phyloP scores from a whole-genome alignment of 2,797 vertebrate genomes.

The Gephyroberyx darwinii region DNA sequence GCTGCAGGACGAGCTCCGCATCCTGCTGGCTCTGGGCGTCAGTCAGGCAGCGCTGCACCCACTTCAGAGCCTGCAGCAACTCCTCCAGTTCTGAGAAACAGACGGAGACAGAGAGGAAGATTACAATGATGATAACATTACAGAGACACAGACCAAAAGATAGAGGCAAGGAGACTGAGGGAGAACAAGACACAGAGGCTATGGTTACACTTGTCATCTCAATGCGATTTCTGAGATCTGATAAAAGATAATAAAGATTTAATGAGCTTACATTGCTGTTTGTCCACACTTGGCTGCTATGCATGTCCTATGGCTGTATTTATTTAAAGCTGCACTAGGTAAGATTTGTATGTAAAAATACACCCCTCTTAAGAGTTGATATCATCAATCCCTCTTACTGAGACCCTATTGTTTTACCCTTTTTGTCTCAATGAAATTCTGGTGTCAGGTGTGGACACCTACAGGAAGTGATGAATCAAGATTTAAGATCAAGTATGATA shows the following conservation, averaged over 20 bases:
- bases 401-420: too few relatives aligned
- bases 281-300: background rate
- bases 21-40: slow-evolving; percentile 95
- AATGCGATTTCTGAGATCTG: background rate
- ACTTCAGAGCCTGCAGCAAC: slow-evolving; percentile 88
- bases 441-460: too few relatives aligned
- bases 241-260: background rate
- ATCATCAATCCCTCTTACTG: too few relatives aligned
- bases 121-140: background rate
- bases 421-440: too few relatives aligned
- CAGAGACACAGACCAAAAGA: slow-evolving; percentile 7
- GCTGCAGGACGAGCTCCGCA: slow-evolving; percentile 86
- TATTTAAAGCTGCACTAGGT: too few relatives aligned
- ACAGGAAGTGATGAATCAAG: too few relatives aligned
- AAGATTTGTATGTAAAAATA: too few relatives aligned
- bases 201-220: background rate
- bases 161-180: background rate
- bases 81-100: slow-evolving; percentile 88
- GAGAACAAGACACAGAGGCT: background rate
- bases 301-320: background rate
- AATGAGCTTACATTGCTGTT: background rate
- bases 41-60: slow-evolving; percentile 84
- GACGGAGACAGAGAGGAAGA: slow-evolving; percentile 23
- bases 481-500: too few relatives aligned
- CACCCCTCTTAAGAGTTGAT: too few relatives aligned